Conservation (phyloP, 2,888 invertebrate genomes). For the Ryuthela nishihirai region DNA sequence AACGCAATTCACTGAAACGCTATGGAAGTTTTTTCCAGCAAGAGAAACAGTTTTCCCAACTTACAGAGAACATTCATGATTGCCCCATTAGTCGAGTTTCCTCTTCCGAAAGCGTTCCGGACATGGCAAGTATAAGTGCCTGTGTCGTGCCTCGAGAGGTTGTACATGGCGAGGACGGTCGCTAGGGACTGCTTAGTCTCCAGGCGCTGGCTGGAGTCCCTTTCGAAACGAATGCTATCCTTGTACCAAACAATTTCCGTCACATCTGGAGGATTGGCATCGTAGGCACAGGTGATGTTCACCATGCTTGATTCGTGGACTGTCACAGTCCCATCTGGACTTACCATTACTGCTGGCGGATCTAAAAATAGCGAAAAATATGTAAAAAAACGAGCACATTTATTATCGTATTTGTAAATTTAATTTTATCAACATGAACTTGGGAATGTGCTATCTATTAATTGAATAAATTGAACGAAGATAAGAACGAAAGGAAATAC, state of each 20-base stretch:
- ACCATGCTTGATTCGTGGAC: slow-evolving; percentile 72
- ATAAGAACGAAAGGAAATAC: no score
- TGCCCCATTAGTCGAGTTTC: slow-evolving; percentile 67
- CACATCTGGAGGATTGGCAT: slow-evolving; percentile 78
- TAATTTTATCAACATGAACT: no score
- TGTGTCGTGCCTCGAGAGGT: slow-evolving; percentile 70
- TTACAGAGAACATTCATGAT: slow-evolving; percentile 78
- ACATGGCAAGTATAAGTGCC: slow-evolving; percentile 80
- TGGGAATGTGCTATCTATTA: no score
- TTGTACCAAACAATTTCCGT: slow-evolving; percentile 67
- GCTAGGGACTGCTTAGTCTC: slow-evolving; percentile 25
- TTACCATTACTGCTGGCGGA: slow-evolving; percentile 75
- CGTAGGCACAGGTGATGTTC: slow-evolving; percentile 73
- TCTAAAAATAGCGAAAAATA: slow-evolving; percentile 58
- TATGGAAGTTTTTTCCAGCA: no score
- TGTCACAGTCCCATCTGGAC: slow-evolving; percentile 65
- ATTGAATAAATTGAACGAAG: no score
- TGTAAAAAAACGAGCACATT: slow-evolving; percentile 2
- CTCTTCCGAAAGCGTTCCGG: slow-evolving; percentile 72
- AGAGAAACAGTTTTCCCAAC: slow-evolving; percentile 53
- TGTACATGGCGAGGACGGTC: slow-evolving; percentile 70
- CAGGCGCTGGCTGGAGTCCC: slow-evolving; percentile 62
- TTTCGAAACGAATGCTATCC: slow-evolving; percentile 42
- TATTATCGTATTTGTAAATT: slow-evolving; percentile 1
- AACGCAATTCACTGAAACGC: no score